Evolutionary conservation across 2,113 vertebrate species (phyloP).

Genomic region (Nothoprocta pentlandii): DNA sequence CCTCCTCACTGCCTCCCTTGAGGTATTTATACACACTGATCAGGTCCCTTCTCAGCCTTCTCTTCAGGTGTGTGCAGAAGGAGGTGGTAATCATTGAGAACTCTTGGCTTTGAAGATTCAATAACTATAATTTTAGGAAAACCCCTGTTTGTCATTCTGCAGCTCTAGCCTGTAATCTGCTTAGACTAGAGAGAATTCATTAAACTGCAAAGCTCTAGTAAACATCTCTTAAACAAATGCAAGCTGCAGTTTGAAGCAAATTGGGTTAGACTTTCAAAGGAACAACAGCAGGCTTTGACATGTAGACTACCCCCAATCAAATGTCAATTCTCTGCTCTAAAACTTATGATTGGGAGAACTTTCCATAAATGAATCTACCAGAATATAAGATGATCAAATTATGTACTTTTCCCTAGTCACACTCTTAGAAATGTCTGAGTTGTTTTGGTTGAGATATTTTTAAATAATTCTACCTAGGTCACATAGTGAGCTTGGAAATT

Average conservation of each 20-base stretch:
- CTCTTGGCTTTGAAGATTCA: background rate
- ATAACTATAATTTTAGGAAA: background rate
- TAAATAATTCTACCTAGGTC: background rate
- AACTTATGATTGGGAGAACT: no score
- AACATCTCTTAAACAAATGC: background rate
- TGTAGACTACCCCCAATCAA: background rate
- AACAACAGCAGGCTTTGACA: background rate
- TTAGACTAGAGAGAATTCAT: background rate
- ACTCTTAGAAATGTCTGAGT: background rate
- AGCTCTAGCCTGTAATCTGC: background rate
- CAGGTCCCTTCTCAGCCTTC: no score
- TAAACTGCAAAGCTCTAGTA: background rate
- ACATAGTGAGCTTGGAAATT: background rate
- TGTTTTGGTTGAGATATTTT: background rate
- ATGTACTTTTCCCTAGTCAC: background rate
- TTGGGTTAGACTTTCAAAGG: background rate
- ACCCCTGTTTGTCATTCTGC: background rate
- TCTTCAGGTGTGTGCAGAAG: background rate
- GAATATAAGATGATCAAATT: background rate
- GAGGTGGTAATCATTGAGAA: background rate
- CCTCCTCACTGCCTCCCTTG: no score
- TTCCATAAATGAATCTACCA: background rate
- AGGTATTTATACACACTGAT: no score
- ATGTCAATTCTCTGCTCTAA: background rate
- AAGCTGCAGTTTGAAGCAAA: background rate